Base-by-base conservation (phyloP, 2,888 invertebrate genomes). In the Pachydiplax longipennis region DNA sequence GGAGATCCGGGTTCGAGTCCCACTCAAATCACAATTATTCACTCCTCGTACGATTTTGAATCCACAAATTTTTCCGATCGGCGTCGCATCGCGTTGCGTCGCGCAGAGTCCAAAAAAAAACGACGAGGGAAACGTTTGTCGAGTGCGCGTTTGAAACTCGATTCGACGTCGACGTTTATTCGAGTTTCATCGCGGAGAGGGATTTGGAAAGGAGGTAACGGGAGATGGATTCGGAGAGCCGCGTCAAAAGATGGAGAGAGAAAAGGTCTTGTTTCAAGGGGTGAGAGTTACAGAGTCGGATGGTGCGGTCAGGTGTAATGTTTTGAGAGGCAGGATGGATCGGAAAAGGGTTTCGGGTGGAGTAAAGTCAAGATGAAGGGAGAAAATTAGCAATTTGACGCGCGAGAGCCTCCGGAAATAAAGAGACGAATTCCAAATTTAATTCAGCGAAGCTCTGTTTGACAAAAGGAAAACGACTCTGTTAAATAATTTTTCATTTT, bases 331-430 rank as follows among this genome's bases (percentile, higher is more conserved):
- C 15, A 18, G 37, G 37, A 35, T 10, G 44, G 44, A 44, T 44
- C 44, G 10, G 8, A 44, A 44, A 44, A 44, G 44, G 44, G 44
- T 44, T 44, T 44, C 44, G 44, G 10, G 44, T 44, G 8, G 44
- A 44, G 44, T 5, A 81, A 65, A 90, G 37, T 37, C 22, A 48
- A 31, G 1, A 53, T 25, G 40, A 81, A 44, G 37, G 44, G 13
- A 53, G 61, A 44, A 35, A 91, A 87, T 73, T 73, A 92, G 92
- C 93, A 22, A 91, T 90, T 48, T 65, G 65, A 65, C n/a, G 2
- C 22, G 65, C 6, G n/a, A n/a, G 25, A 5, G 25, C 6, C 15
- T 61, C 0, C n/a, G 0, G 10, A 65, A 65, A 65, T 65, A 3
- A n/a, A 65, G 22, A n/a, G 18, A 61, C 18, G n/a, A 65, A 65